Base-by-base conservation (phyloP, 1,140 invertebrate species). In the Drosophila subpulchrella region DNA sequence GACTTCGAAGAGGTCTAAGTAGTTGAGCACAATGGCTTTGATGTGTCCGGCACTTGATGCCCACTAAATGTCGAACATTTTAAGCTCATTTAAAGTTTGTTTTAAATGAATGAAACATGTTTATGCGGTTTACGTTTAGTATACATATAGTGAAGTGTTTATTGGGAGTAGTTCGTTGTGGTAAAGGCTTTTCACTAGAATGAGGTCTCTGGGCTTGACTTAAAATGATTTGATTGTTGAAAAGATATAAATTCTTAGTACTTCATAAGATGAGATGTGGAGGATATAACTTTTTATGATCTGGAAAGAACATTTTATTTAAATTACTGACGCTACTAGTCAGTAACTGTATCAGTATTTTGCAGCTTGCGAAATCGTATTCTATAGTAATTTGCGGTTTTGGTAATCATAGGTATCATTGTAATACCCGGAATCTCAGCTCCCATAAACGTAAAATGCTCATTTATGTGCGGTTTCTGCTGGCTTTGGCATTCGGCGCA, bases 51-150 rank as follows among this genome's bases (percentile, higher is more conserved):
- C 66, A 72, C 68, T 72, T 71, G 30, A 59, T 71, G 70, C 74
- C 47, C 53, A 76, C 74, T 76, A 80, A 80, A 79, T 68, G 77
- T 75, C 59, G 27, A 70, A 75, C 78, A 81, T 81, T 77, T 81
- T 81, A 58, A 73, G 72, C 66, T 55, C 73, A 67, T 62, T 81
- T 77, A 34, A 73, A 77, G 42, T 73, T 77, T 39, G 36, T 60
- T 76, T 56, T 24, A 67, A 75, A 30, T 34, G 34, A 12, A 74
- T 32, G 8, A 10, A n/a, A 24, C 4, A 46, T 17, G 57, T 67
- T 75, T 75, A 75, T 75, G 73, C 61, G 47, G 39, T 13, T n/a
- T 30, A 56, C n/a, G 47, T 48, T 46, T 15, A 17, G 15, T 39
- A 39, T 30, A 20, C 2, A 10, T n/a, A 39, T 30, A 20, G 2